Base-by-base conservation (phyloP, 1,140 invertebrate species). In the Scaptomyza montana region DNA sequence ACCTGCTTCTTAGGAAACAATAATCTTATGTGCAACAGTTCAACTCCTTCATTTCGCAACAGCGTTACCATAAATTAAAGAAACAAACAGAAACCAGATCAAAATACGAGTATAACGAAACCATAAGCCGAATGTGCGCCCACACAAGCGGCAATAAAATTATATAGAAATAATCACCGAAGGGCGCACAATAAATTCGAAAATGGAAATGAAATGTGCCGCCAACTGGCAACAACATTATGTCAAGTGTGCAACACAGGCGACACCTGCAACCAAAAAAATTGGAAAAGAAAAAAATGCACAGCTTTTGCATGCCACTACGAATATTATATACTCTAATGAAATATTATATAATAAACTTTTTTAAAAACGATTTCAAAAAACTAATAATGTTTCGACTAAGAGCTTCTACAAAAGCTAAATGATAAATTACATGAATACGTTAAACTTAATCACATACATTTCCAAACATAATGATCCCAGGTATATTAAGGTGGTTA, bases 181-280 rank as follows among this genome's bases (percentile, higher is more conserved):
- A 70, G 39, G 60, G 67, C 49, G 64, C 67, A 56, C 60, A 71
- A 71, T 75, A 75, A 75, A 75, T 71, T 75, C 51, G n/a, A 47
- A 67, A 72, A 45, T 67, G 63, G 63, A 73, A 73, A 73, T 73
- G 65, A 73, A 73, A 73, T 73, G 70, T 56, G 64, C 70, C 65
- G 65, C 68, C 72, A 71, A 71, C 72, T 75, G 67, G 67, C 72
- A 65, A 75, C 60, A 71, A 69, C 66, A 74, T 74, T 74, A 74
- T 69, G 71, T 74, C 70, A 69, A 69, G 71, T 74, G 71, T 69
- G 65, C 65, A 67, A 36, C 47, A 46, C 59, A 59, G 66, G 64
- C 64, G 64, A 68, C 70, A 73, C 70, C 72, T 69, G 55, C 72
- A 74, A 45, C 66, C 72, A 74, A 45, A 53, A 69, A 12, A 59